These are phyloP conservation scores for Ctenochaetus hawaiiensis DNA, from an alignment of 2,797 vertebrate genomes.

Conservation along the genomic window DNA sequence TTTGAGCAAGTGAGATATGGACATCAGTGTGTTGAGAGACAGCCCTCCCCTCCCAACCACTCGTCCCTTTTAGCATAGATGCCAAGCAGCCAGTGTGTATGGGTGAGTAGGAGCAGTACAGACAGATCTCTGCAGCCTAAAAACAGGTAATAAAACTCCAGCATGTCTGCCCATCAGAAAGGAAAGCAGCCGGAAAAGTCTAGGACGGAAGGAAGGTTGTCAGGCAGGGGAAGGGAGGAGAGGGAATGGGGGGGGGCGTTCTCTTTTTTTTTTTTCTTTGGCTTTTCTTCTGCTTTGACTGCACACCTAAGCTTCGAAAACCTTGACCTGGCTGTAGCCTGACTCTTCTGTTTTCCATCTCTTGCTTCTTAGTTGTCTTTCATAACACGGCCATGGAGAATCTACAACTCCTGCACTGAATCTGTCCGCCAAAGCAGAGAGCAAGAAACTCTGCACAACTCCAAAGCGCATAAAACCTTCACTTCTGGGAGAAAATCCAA, in stretches of 20 bases:
- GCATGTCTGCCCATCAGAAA: slow-evolving; percentile 59
- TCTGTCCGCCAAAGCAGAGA: slow-evolving; percentile 50
- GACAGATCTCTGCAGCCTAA: slow-evolving; percentile 44
- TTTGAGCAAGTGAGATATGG: slow-evolving; percentile 49
- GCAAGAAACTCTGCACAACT: slow-evolving; percentile 58
- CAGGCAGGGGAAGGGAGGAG: slow-evolving; percentile 53
- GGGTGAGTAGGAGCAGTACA: slow-evolving; percentile 48
- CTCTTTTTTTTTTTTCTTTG: slow-evolving; percentile 36
- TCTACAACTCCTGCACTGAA: slow-evolving; percentile 60
- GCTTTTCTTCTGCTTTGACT: slow-evolving; percentile 41
- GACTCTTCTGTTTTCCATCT: slow-evolving; percentile 71
- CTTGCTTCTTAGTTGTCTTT: slow-evolving; percentile 45
- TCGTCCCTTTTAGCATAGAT: slow-evolving; percentile 32
- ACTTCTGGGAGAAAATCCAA: slow-evolving; percentile 72
- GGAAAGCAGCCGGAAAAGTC: slow-evolving; percentile 74
- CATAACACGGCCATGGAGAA: slow-evolving; percentile 64
- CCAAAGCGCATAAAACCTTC: slow-evolving; percentile 69
- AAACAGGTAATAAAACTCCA: slow-evolving; percentile 45
- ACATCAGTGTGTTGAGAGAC: slow-evolving; percentile 33
- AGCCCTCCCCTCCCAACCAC: not conserved
- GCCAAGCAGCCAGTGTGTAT: slow-evolving; percentile 63
- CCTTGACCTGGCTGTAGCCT: slow-evolving; percentile 58
- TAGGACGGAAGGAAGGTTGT: slow-evolving; percentile 60
- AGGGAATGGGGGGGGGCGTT: not conserved
- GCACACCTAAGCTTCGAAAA: slow-evolving; percentile 47